Evolutionary conservation across 2,888 invertebrate genomes (phyloP), one percentile per base, ranked within the genome.

Genomic region (Oscheius sp.): DNA sequence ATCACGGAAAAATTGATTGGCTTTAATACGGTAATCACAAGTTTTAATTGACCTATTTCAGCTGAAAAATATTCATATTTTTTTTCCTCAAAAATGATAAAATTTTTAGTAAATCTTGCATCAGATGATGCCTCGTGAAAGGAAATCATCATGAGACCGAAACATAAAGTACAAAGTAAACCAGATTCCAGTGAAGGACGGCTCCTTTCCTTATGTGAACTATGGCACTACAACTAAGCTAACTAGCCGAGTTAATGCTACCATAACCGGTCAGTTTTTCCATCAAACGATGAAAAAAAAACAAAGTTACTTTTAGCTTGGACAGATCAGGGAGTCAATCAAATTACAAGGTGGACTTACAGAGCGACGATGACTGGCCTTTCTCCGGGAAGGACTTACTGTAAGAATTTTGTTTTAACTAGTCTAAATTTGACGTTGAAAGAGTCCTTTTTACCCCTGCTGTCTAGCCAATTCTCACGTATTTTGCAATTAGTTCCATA

Each of bases 321-420:
- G 65, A 15, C 3, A 12, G 52, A 65, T 33, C 25, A 27, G 3
- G 65, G 50, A 37, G 8, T 10, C 15, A 17, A 15, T 2, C 6
- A 73, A 25, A 53, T 8, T 2, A 33, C 27, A n/a, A 45, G 65
- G 17, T 52, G 42, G 20, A 65, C 65, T 8, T 53, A 52, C 29
- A 20, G 65, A 23, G 65, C 53, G 5, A 25, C 25, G 10, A 53
- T 65, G 52, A 27, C 33, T 15, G 45, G 29, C 6, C 66, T 76
- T 61, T 57, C 46, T 10, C 69, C 76, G 0, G 73, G 74, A 10
- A 55, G 53, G 23, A 31, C 29, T 15, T 76, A 76, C 64, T 74
- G 76, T 76, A 50, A 68, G 71, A 53, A 57, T 33, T 15, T 15
- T 23, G 27, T 4, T 1, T 25, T 39, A 12, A 31, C 27, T 42